Evolutionary conservation across 2,888 invertebrate genomes (phyloP).

Genomic region (Drosophila emarginata): DNA sequence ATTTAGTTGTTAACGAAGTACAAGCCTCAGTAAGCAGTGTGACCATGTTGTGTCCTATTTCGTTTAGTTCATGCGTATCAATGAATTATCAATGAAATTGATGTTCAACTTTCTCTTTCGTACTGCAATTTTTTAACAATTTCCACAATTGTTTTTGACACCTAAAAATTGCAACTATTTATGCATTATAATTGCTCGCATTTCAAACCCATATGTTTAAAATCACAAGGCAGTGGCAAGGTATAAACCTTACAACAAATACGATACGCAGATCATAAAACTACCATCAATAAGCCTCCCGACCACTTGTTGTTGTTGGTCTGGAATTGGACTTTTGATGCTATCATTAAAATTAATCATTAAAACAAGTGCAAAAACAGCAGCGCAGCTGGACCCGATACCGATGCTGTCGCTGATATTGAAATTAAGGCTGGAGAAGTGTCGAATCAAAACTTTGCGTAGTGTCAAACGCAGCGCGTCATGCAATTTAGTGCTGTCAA

Average conservation of each 20-base stretch:
- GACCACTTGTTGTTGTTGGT: slow-evolving; percentile 13
- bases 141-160: not conserved
- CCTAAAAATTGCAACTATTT: not conserved
- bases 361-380: slow-evolving; percentile 10
- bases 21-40: too few species aligned
- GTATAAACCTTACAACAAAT: not conserved
- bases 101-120: not conserved
- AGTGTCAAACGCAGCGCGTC: slow-evolving; percentile 15
- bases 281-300: not conserved
- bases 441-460: not conserved
- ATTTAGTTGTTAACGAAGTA: too few species aligned
- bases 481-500: slow-evolving; percentile 10
- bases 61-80: not conserved
- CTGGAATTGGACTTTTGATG: slow-evolving; percentile 1
- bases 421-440: not conserved
- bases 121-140: not conserved
- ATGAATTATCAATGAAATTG: not conserved
- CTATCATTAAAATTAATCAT: slow-evolving; percentile 5
- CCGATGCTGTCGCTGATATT: not conserved
- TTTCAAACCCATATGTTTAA: not conserved
- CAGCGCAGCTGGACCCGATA: not conserved
- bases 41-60: not conserved
- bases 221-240: not conserved
- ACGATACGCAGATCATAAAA: too few species aligned
- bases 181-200: not conserved